phyloP scores from a whole-genome alignment of 2,113 vertebrate species.

The Andinoacara biseriatus region DNA sequence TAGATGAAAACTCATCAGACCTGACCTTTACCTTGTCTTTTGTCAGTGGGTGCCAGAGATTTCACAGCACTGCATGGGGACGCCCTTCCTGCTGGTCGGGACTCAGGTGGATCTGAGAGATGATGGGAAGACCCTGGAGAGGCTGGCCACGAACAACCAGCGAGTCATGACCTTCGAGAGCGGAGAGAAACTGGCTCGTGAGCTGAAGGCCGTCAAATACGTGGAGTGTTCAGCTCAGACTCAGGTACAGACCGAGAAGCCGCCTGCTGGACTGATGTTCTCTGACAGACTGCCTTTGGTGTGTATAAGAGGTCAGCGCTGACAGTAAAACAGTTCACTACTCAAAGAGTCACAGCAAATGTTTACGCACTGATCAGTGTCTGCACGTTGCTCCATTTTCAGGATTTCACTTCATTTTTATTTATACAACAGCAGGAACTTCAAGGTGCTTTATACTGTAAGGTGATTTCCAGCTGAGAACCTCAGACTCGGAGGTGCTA shows the following conservation, averaged over 20 bases:
- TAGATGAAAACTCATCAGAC: accelerated
- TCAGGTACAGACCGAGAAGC: conserved; percentile 74
- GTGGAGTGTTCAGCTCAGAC: conserved; percentile 96
- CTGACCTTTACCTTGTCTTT: neutral
- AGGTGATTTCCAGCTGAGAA: too few species aligned
- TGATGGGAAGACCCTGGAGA: conserved; percentile 91
- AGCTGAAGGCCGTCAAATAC: conserved; percentile 95
- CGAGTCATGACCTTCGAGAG: conserved; percentile 89
- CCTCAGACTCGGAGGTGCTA: too few species aligned
- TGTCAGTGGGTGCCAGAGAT: conserved; percentile 97
- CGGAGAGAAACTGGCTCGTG: conserved; percentile 91
- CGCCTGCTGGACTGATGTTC: neutral
- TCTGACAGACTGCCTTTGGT: neutral
- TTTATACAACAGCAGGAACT: too few species aligned
- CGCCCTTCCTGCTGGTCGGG: conserved; percentile 96
- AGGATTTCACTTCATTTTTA: too few species aligned
- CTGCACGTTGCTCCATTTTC: too few species aligned
- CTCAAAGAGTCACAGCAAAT: neutral
- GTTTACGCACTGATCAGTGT: neutral
- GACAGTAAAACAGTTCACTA: neutral
- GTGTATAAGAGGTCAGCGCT: neutral
- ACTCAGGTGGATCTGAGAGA: conserved; percentile 95
- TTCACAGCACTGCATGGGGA: conserved; percentile 93
- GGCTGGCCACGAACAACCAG: conserved; percentile 98
- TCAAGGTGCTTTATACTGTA: too few species aligned